Evolutionary conservation across 1,140 invertebrate species (phyloP).

Genomic region (Chelonus insularis): DNA sequence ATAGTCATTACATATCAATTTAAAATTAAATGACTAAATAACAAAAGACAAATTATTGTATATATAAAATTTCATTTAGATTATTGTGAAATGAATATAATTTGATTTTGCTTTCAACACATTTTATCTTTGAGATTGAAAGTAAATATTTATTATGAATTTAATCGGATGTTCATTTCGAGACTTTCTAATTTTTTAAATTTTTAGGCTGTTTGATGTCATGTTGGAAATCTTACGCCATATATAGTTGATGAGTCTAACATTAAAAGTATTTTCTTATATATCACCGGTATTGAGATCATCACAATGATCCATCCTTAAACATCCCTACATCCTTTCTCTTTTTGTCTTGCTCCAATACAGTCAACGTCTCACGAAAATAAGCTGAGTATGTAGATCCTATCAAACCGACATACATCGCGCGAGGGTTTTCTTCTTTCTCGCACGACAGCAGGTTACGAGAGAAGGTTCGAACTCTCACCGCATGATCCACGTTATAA

Average conservation of each 20-base stretch:
- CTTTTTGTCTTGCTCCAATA: background rate
- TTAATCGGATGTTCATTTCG: too few species aligned
- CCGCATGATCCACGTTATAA: background rate
- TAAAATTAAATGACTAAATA: background rate
- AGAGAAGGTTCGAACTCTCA: conserved; percentile 7
- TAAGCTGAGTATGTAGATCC: conserved; percentile 14
- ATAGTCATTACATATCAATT: too few species aligned
- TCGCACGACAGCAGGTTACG: conserved; percentile 10
- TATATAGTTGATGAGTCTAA: background rate
- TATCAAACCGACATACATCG: conserved; percentile 18
- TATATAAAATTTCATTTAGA: too few species aligned
- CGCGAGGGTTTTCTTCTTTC: conserved; percentile 14
- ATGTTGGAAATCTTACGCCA: too few species aligned
- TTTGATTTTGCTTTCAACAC: too few species aligned
- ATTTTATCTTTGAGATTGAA: too few species aligned
- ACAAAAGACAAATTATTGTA: too few species aligned
- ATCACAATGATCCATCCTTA: background rate
- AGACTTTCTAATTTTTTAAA: too few species aligned
- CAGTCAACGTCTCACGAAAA: conserved; percentile 16
- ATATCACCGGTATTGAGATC: background rate
- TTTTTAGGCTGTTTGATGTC: too few species aligned
- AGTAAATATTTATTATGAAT: too few species aligned
- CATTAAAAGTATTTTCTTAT: conserved; percentile 3
- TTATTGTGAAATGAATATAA: too few species aligned
- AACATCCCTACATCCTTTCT: background rate